phyloP scores from a whole-genome alignment of 2,888 invertebrate genomes.

The Aplocera efformata region DNA sequence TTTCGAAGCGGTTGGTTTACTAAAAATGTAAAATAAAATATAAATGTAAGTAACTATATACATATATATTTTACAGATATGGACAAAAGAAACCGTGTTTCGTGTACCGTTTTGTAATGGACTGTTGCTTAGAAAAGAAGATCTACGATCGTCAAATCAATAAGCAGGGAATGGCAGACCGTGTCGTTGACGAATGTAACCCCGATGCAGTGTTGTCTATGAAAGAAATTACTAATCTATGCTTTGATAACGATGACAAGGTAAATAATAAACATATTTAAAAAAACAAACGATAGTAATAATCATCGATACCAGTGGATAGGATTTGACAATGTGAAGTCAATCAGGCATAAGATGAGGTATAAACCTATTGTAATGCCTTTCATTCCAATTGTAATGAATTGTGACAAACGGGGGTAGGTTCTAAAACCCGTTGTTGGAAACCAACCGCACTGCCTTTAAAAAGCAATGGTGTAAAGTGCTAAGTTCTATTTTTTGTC shows the following conservation, averaged over 20 bases:
- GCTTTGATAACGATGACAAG: constrained; percentile 92
- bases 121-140: constrained; percentile 97
- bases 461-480: too few relatives aligned
- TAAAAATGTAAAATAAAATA: neutral
- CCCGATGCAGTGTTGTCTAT: constrained; percentile 95
- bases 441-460: too few relatives aligned
- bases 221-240: constrained; percentile 93
- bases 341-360: too few relatives aligned
- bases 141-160: constrained; percentile 99
- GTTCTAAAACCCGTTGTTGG: too few relatives aligned
- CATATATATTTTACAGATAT: constrained; percentile 79
- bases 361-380: too few relatives aligned
- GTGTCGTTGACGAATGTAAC: constrained; percentile 98
- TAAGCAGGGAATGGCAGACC: constrained; percentile 98
- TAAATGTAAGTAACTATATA: neutral
- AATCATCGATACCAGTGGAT: too few relatives aligned
- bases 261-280: constrained; percentile 39
- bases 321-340: too few relatives aligned
- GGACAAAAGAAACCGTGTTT: constrained; percentile 97
- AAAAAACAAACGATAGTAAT: too few relatives aligned
- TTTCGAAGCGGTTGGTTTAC: too few relatives aligned
- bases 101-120: constrained; percentile 97
- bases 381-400: too few relatives aligned
- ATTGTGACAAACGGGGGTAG: too few relatives aligned
- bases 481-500: too few relatives aligned